These are phyloP conservation scores for Macrotrachela quadricornifera DNA, from an alignment of 1,140 invertebrate genomes.

Conservation along the genomic window DNA sequence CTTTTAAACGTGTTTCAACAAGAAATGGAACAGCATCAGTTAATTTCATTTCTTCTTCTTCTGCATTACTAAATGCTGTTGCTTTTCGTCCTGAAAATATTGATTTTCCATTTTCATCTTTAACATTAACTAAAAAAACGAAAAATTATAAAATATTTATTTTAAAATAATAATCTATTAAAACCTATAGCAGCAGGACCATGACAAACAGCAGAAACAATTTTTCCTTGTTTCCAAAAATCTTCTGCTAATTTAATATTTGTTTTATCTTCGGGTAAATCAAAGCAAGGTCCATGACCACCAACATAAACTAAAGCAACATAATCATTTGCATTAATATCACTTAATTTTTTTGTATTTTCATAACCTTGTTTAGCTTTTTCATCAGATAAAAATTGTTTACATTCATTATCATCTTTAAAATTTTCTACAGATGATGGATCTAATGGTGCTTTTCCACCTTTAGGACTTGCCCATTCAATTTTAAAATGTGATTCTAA, in stretches of 20 bases:
- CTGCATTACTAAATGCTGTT: slow-evolving; percentile 15
- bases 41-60: slow-evolving; percentile 14
- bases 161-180: neutral
- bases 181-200: slow-evolving; percentile 14
- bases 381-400: slow-evolving; percentile 11
- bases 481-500: slow-evolving; percentile 8
- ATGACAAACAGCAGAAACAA: slow-evolving; percentile 17
- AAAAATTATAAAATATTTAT: neutral
- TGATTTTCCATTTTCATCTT: slow-evolving; percentile 12
- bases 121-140: slow-evolving; percentile 9
- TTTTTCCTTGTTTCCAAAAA: slow-evolving; percentile 14
- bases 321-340: slow-evolving; percentile 15
- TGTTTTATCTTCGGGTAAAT: slow-evolving; percentile 11
- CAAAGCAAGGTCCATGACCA: slow-evolving; percentile 18
- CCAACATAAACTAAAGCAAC: slow-evolving; percentile 15
- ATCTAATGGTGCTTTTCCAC: slow-evolving; percentile 16
- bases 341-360: slow-evolving; percentile 10
- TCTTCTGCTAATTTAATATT: slow-evolving; percentile 12
- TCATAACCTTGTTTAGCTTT: slow-evolving; percentile 8
- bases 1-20: slow-evolving; percentile 15
- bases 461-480: slow-evolving; percentile 14
- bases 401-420: slow-evolving; percentile 13
- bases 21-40: slow-evolving; percentile 14
- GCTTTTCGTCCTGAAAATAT: slow-evolving; percentile 14
- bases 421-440: slow-evolving; percentile 11